phyloP scores from a whole-genome alignment of 2,113 vertebrate species.

The Pelvicachromis taeniatus region DNA sequence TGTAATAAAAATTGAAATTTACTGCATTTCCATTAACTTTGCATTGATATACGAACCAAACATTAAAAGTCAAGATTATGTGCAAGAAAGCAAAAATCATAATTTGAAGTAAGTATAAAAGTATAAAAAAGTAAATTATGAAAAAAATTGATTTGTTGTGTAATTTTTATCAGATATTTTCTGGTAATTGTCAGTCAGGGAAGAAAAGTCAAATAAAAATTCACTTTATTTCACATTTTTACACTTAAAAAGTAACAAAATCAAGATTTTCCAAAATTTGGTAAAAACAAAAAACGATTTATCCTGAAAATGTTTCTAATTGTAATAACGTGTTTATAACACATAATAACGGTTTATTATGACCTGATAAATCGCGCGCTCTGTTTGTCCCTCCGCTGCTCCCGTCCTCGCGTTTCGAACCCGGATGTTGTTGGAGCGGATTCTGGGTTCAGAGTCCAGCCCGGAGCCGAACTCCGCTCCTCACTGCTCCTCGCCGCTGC shows the following conservation, averaged over 20 bases:
- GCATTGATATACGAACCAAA: neutral
- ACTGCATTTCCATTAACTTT: neutral
- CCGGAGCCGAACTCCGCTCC: neutral
- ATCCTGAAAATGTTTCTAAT: neutral
- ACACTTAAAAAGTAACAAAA: no score
- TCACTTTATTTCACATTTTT: neutral
- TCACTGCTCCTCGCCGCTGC: neutral
- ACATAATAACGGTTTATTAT: fast-evolving
- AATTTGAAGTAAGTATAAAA: neutral
- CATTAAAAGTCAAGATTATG: neutral
- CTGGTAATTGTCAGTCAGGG: neutral
- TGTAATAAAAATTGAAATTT: neutral
- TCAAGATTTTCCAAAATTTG: neutral
- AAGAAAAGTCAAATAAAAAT: neutral
- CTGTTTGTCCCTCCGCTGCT: neutral
- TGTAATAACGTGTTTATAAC: neutral
- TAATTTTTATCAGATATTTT: neutral
- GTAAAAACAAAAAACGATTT: neutral
- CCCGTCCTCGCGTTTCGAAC: neutral
- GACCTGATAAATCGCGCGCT: neutral
- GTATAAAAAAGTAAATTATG: neutral
- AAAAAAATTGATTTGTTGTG: neutral
- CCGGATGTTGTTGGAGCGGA: neutral
- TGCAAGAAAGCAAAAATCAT: neutral
- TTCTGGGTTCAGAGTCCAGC: neutral